Base-by-base conservation (phyloP, 2,797 vertebrate genomes). In the Tapera naevia region DNA sequence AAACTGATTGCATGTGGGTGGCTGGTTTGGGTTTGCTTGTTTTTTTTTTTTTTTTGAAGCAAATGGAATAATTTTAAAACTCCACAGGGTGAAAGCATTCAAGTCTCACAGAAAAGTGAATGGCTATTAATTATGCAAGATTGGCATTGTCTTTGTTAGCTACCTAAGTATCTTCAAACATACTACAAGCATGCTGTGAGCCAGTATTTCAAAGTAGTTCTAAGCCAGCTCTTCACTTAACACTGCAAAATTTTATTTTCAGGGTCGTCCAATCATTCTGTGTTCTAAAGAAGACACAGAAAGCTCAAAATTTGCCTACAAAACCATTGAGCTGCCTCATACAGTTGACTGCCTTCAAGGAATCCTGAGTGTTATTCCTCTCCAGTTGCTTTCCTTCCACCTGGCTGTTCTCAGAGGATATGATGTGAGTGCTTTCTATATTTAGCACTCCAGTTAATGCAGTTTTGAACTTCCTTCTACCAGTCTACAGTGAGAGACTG, bases 291-390 rank as follows among this genome's bases (percentile, higher is more conserved):
- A 99, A 16, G 99, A 99, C 97, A 97, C 98, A 0, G 99, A 99
- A 88, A 98, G 98, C 58, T 97, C 97, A 70, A 98, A 98, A 96
- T 98, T 98, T 70, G 99, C 98, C 3, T 99, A 99, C 88, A 98
- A 98, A 97, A 98, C 98, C 25, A 98, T 99, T 15, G 98, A 99
- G 92, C 98, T 99, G 89, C 99, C 99, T n/a, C 98, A 98, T 7
- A 99, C 98, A 1, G 99, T 99, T 80, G 99, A 99, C 97, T 99
- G 99, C 91, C 98, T 99, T 88, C 99, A 99, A 98, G 99, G 99
- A 86, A 97, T 99, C 96, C 98, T 99, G 92, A 99, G 98, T 11
- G 99, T 99, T 95, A 98, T 99, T 91, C 99, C 99, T 7, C 98
- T 99, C 64, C 99, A 99, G 97, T 97, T 99, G 69, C 94, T 99